phyloP scores from a whole-genome alignment of 2,888 invertebrate species.

The Dryocosmus kuriphilus region DNA sequence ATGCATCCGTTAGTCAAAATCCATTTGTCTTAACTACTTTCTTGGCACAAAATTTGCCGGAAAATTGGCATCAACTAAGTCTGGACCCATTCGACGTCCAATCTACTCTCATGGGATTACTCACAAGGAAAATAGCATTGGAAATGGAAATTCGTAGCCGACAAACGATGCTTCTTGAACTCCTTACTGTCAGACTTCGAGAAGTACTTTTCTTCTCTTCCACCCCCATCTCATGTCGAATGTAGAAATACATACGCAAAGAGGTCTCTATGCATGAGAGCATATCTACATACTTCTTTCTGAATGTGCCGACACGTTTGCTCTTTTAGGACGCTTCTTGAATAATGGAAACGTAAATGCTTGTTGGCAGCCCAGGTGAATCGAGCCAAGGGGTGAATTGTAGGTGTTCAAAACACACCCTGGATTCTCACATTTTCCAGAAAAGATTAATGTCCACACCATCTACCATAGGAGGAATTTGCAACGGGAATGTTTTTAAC shows the following conservation, averaged over 20 bases:
- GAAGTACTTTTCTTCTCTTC: conserved; percentile 37
- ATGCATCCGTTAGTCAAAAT: conserved; percentile 5
- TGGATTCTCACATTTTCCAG: conserved; percentile 28
- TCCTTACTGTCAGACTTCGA: conserved; percentile 43
- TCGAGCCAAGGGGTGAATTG: conserved; percentile 28
- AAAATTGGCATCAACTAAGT: conserved; percentile 36
- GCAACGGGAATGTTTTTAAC: neutral
- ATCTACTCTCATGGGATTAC: conserved; percentile 34
- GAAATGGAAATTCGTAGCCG: conserved; percentile 44
- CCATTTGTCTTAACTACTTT: conserved; percentile 34
- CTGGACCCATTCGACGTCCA: conserved; percentile 20
- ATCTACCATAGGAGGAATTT: neutral
- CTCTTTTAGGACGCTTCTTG: conserved; percentile 52
- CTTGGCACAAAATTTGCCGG: conserved; percentile 23
- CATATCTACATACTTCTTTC: conserved; percentile 35
- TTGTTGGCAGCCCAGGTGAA: conserved; percentile 49
- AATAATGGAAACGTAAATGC: conserved; percentile 58
- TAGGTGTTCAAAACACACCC: conserved; percentile 28
- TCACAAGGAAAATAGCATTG: conserved; percentile 29
- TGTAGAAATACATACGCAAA: conserved; percentile 8
- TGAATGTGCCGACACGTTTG: conserved; percentile 44
- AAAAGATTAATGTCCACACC: neutral
- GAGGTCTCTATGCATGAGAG: conserved; percentile 33
- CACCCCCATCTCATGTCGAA: neutral
- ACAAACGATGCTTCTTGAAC: conserved; percentile 40